Conservation (phyloP, 2,113 vertebrate genomes). For the Phalacrocorax pelagicus region DNA sequence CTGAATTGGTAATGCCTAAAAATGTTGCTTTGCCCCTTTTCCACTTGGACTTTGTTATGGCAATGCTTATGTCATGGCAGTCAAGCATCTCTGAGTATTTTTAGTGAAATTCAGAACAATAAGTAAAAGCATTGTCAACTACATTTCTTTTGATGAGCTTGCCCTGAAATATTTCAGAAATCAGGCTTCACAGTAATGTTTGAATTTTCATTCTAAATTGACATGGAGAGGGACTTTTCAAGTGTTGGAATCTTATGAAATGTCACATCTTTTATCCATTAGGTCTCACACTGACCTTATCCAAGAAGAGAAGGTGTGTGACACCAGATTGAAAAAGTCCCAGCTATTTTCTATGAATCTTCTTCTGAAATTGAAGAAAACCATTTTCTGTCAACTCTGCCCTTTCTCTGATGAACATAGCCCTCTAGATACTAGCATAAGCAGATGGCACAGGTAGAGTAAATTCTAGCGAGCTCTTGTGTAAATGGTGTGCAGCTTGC, state of each 20-base stretch:
- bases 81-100: background rate
- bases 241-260: background rate
- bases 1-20: background rate
- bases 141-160: background rate
- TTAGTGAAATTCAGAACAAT: background rate
- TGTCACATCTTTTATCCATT: background rate
- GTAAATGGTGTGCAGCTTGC: conserved; percentile 71
- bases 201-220: background rate
- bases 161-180: background rate
- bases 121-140: background rate
- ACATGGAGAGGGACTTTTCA: background rate
- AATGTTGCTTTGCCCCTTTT: background rate
- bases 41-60: background rate
- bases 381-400: conserved; percentile 55
- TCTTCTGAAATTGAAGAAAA: conserved; percentile 20
- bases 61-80: background rate
- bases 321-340: background rate
- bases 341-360: conserved; percentile 5
- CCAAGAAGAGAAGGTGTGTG: background rate
- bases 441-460: conserved; percentile 63
- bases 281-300: conserved; percentile 13
- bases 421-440: conserved; percentile 53
- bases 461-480: conserved; percentile 73
- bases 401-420: conserved; percentile 58
- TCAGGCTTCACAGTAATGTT: background rate